Evolutionary conservation across 2,113 vertebrate genomes (phyloP).

Genomic region (Fulica atra): DNA sequence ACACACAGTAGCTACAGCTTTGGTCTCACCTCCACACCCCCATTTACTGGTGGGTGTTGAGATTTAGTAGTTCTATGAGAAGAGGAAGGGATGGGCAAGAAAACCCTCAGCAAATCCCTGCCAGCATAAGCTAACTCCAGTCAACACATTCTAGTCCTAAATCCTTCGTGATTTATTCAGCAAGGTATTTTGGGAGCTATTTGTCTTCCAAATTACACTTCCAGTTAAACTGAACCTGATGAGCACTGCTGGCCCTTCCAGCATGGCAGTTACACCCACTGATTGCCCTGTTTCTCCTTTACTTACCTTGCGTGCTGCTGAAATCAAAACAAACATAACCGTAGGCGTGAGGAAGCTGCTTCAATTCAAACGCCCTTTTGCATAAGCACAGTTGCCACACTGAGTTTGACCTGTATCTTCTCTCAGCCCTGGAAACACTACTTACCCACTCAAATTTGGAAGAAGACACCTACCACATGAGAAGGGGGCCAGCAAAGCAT

Average conservation of each 20-base stretch:
- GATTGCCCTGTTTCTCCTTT: neutral
- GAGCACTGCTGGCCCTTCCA: neutral
- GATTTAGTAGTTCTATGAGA: neutral
- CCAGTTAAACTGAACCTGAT: neutral
- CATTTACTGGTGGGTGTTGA: neutral
- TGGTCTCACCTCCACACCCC: neutral
- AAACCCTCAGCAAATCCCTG: neutral
- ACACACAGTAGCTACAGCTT: accelerated
- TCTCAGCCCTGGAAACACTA: neutral
- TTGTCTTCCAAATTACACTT: neutral
- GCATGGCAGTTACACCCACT: accelerated
- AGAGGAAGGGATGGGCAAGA: neutral
- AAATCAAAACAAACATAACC: neutral
- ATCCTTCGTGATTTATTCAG: too few relatives aligned
- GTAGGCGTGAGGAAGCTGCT: neutral
- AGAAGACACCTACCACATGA: neutral
- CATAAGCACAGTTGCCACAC: accelerated
- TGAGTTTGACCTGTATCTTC: neutral
- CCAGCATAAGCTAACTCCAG: neutral
- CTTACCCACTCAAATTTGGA: neutral
- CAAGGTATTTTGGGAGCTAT: neutral
- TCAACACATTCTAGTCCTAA: neutral
- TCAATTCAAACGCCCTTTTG: neutral
- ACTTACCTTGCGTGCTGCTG: neutral
- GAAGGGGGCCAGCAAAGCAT: neutral